phyloP scores from a whole-genome alignment of 2,113 vertebrate genomes.

The Hippocampus comes region DNA sequence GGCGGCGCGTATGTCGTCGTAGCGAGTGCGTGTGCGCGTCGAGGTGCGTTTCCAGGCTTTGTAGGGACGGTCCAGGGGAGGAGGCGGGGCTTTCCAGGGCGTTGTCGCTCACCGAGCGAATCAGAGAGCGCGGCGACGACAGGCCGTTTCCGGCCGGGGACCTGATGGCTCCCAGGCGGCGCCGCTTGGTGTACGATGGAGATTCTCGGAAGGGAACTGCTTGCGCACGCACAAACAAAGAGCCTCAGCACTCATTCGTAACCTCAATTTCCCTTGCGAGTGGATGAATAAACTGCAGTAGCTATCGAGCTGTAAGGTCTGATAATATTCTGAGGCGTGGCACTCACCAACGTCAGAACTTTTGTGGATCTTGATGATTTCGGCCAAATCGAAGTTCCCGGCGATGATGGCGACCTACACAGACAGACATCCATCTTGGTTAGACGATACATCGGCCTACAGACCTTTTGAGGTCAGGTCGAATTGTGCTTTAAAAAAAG shows the following conservation, averaged over 20 bases:
- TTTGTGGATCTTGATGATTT: slow-evolving; percentile 97
- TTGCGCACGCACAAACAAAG: slow-evolving; percentile 37
- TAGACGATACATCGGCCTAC: too few species aligned
- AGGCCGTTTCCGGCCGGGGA: slow-evolving; percentile 72
- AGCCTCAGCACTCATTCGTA: background rate
- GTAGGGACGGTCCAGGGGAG: slow-evolving; percentile 88
- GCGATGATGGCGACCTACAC: slow-evolving; percentile 94
- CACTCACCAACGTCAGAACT: slow-evolving; percentile 91
- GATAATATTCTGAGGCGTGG: background rate
- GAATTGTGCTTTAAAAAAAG: background rate
- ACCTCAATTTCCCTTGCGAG: background rate
- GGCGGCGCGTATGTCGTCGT: slow-evolving; percentile 66
- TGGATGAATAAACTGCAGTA: background rate
- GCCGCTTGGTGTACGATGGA: slow-evolving; percentile 89
- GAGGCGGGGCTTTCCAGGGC: slow-evolving; percentile 84
- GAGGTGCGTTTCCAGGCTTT: slow-evolving; percentile 82
- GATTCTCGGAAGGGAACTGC: slow-evolving; percentile 94
- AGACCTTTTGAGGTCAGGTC: too few species aligned
- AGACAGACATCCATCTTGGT: slow-evolving; percentile 12
- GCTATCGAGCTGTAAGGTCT: background rate
- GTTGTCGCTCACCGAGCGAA: slow-evolving; percentile 92
- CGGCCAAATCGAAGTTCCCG: slow-evolving; percentile 93
- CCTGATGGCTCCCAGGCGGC: slow-evolving; percentile 58
- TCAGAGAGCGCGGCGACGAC: slow-evolving; percentile 84
- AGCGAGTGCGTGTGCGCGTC: slow-evolving; percentile 64